A percentile compares a stretch with the other conserved stretches of the same genome.
Conservation (phyloP, 2,888 invertebrate species). For the Nymphalis c-album region DNA sequence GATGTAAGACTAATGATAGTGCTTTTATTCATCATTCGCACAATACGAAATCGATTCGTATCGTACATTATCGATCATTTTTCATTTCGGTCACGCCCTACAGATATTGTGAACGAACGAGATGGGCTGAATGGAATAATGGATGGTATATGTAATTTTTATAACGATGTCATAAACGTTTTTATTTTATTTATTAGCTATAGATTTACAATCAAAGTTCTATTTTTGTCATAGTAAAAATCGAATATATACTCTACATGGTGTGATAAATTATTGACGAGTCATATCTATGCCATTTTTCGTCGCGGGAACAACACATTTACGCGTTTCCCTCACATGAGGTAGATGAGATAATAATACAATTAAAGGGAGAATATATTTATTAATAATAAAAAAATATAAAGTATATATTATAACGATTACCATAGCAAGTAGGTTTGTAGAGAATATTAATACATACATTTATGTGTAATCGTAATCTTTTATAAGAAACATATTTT, state of each 20-base stretch:
- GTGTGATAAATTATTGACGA: too few relatives aligned
- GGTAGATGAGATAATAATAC: too few relatives aligned
- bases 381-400: too few relatives aligned
- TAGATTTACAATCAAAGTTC: neutral
- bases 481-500: neutral
- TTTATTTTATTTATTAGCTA: neutral
- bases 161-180: neutral
- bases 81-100: slow-evolving; percentile 42
- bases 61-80: slow-evolving; percentile 47
- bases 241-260: too few relatives aligned
- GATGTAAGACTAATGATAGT: slow-evolving; percentile 44
- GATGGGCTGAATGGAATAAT: neutral
- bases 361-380: too few relatives aligned
- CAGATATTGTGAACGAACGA: slow-evolving; percentile 21
- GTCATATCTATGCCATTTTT: too few relatives aligned
- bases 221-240: neutral
- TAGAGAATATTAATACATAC: too few relatives aligned
- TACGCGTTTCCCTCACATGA: too few relatives aligned
- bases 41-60: slow-evolving; percentile 45
- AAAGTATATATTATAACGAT: too few relatives aligned
- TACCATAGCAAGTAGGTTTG: too few relatives aligned
- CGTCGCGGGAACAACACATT: too few relatives aligned
- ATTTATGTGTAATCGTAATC: neutral
- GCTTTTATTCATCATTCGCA: slow-evolving; percentile 44
- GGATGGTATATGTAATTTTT: slow-evolving; percentile 9